Base-by-base conservation (phyloP, 2,113 vertebrate genomes). In the Pygoscelis adeliae region DNA sequence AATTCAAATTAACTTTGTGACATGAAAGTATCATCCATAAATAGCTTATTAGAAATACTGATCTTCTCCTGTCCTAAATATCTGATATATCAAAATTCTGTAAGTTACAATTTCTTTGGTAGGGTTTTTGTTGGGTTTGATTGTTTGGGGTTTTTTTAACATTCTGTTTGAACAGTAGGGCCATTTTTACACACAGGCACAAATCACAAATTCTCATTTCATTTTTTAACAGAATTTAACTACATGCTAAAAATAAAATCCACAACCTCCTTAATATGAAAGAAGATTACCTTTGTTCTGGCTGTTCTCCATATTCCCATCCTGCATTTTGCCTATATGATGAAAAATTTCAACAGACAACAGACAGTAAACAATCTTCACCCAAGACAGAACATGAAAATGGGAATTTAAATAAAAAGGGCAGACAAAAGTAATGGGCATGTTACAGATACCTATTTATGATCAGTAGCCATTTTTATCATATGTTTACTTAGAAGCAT, bases 241-340 rank as follows among this genome's bases (percentile, higher is more conserved):
- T 94, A 92, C 83, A 97, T 81, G 83, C 70, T 97, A 90, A 67
- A 82, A 89, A 67, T 16, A 77, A 89, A 82, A 91, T 77, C 55
- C 92, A 97, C 83, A 86, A 80, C 79, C 94, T 83, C 47, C 93
- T 97, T 88, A 97, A 85, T 40, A 94, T 26, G 53, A 98, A 98
- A 98, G 97, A 97, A 95, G 95, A 98, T 99, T 99, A 99, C 99
- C 99, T 99, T 99, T 99, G 98, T 99, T 99, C 98, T 99, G 99
- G 99, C 99, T 99, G 99, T 98, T 98, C 98, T 99, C 99, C 99
- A 99, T 99, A 99, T 99, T 99, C 97, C 99, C 99, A 99, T 99
- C 99, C 99, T 99, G 99, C 99, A 99, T 99, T 99, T 99, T 99
- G 99, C 99, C 99, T 99, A 99, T 99, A 99, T 94, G 98, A 99